These are phyloP conservation scores for Carassius carassius DNA, from an alignment of 2,113 vertebrate species.

Conservation along the genomic window DNA sequence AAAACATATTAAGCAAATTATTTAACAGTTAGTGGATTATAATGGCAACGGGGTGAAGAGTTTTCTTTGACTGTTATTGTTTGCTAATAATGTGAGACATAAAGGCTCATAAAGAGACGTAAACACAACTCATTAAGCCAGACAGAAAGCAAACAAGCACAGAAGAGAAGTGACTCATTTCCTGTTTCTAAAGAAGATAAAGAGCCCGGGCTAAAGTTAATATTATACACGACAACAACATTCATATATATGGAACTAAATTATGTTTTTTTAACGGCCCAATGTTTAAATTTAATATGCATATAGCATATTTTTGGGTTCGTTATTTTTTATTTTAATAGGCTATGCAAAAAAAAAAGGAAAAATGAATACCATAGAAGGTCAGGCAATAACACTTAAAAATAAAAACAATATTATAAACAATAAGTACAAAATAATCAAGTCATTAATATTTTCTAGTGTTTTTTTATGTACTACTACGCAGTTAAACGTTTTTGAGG, in stretches of 20 bases:
- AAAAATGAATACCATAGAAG: too few relatives aligned
- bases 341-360: too few relatives aligned
- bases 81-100: background rate
- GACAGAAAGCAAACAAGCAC: conserved; percentile 13
- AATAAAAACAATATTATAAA: too few relatives aligned
- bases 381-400: too few relatives aligned
- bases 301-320: background rate
- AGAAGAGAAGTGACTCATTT: conserved; percentile 52
- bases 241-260: background rate
- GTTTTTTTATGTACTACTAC: background rate
- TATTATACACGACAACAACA: background rate
- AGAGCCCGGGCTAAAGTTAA: conserved; percentile 10
- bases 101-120: background rate
- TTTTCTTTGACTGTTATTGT: conserved; percentile 7
- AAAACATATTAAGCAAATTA: background rate
- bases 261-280: background rate
- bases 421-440: too few relatives aligned
- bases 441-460: too few relatives aligned
- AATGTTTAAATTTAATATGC: background rate
- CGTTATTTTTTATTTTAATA: too few relatives aligned
- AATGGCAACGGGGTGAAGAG: background rate
- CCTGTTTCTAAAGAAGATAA: conserved; percentile 63
- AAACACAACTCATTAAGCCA: conserved; percentile 18
- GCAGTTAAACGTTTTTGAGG: too few relatives aligned
- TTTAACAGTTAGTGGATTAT: background rate